phyloP scores from a whole-genome alignment of 2,797 vertebrate species.

The Lycodopsis pacificus region DNA sequence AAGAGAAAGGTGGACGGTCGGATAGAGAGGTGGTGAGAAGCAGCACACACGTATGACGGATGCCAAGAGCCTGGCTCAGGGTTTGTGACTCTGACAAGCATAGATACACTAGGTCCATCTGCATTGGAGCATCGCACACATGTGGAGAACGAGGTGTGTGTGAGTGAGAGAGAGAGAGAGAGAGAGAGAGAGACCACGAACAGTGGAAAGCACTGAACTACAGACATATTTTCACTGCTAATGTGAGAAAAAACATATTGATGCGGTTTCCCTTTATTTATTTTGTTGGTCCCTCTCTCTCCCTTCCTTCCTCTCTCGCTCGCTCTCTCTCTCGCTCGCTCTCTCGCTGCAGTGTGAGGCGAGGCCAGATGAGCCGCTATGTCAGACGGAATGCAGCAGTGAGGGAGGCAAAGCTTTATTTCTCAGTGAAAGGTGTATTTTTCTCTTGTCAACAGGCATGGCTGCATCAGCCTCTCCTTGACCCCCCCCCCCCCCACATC shows the following conservation, averaged over 20 bases:
- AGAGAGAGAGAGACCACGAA: background rate
- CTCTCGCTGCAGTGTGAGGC: conserved; percentile 39
- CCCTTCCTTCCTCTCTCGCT: background rate
- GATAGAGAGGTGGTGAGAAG: no score
- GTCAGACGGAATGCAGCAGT: conserved; percentile 75
- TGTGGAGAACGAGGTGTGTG: conserved; percentile 1
- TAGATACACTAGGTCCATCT: background rate
- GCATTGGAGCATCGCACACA: conserved; percentile 4
- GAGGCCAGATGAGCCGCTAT: conserved; percentile 72
- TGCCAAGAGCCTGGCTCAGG: background rate
- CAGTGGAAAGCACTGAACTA: conserved; percentile 59
- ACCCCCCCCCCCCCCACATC: conserved; percentile 19
- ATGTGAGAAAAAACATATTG: conserved; percentile 58
- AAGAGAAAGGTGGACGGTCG: conserved; percentile 13
- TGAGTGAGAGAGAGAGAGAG: conserved; percentile 7
- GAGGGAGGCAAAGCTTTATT: conserved; percentile 77
- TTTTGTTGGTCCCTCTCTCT: background rate
- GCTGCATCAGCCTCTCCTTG: conserved; percentile 79
- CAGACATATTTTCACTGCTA: conserved; percentile 60
- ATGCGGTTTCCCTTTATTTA: conserved; percentile 35
- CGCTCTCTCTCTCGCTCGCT: background rate
- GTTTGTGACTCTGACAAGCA: no score
- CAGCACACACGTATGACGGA: no score
- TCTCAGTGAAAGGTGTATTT: conserved; percentile 78
- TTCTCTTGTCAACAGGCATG: conserved; percentile 83